Base-by-base conservation (phyloP, 2,113 vertebrate genomes). In the Vulpes lagopus region DNA sequence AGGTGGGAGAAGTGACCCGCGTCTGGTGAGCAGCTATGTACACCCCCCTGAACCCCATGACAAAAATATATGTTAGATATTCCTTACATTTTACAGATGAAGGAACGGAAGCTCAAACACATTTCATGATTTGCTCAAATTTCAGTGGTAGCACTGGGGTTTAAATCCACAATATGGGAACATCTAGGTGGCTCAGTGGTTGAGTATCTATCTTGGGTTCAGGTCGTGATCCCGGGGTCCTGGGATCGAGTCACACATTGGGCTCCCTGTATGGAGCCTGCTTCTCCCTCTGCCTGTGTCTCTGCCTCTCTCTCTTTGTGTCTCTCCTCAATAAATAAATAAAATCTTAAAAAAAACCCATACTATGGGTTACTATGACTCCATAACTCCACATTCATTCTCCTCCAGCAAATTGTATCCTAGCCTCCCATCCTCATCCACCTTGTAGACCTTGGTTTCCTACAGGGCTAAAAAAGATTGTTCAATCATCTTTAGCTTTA, bases 401-500 rank as follows among this genome's bases (percentile, higher is more conserved):
- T 38, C 6, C 59, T 85, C 22, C 2, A 43, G 35, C 17, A 60
- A 62, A 74, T 22, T 73, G 14, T 30, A 27, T 30, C 30, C 10
- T 8, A 59, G 32, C 19, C 35, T 23, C 53, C 17, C 11, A 7
- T 49, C 59, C 35, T 16, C 20, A 17, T 67, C 86, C 10, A 8
- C 2, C 15, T 12, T 53, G 0, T 0, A 4, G 23, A 59, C 8
- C 23, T 53, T 38, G 49, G 32, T n/a, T 78, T 78, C 27, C 67
- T 53, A 57, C 25, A 91, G 57, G 51, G 2, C 59, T 53, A 64
- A 49, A 49, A 53, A 94, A 64, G 2, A 49, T 11, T 20, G 1
- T 27, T 57, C 55, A 51, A 55, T 84, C 27, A 55, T 55, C 49
- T 76, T 89, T 71, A 84, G 74, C 17, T 83, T 89, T 80, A 62